Evolutionary conservation across 2,113 vertebrate genomes (phyloP), one percentile per base, ranked within the genome.

Genomic region (Dascyllus trimaculatus): DNA sequence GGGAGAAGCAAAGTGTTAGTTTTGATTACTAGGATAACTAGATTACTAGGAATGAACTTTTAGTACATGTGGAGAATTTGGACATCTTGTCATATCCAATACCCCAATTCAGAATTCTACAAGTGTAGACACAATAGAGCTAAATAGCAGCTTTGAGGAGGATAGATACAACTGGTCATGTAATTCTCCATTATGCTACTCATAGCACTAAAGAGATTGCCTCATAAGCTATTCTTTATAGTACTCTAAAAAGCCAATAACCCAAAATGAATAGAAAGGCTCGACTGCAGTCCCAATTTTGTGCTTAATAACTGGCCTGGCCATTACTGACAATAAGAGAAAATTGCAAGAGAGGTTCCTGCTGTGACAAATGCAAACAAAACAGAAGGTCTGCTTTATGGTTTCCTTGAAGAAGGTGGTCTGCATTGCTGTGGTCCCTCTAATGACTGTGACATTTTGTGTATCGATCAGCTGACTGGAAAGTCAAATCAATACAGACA

Each of bases 391-490:
- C 75, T 84, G 84, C 76, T 72, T 90, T 69, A 76, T 70, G 57
- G 80, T 71, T 58, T 80, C 81, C 81, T 79, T 78, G 9, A 35
- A 76, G 58, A 70, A 46, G 22, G 63, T 60, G 71, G 60, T 70
- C 68, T 54, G 48, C 53, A 59, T 49, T 53, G 60, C 78, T 67
- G 69, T 59, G 52, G 80, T 71, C 84, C 58, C 71, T 88, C 87
- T 90, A 91, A 93, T 82, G 81, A 84, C 90, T 53, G 85, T 89
- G 90, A 91, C 88, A 91, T 91, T 93, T 82, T 82, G 78, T n/a
- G 71, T 78, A 92, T 94, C 52, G 89, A 94, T 87, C 71, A 90
- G 61, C 35, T 60, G 85, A 85, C 84, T 62, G 80, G 78, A 84
- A 82, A 90, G 85, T 29, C 45, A 82, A 80, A 91, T 93, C 90